phyloP scores from a whole-genome alignment of 2,113 vertebrate genomes.

The Pomatorhinus ruficollis region DNA sequence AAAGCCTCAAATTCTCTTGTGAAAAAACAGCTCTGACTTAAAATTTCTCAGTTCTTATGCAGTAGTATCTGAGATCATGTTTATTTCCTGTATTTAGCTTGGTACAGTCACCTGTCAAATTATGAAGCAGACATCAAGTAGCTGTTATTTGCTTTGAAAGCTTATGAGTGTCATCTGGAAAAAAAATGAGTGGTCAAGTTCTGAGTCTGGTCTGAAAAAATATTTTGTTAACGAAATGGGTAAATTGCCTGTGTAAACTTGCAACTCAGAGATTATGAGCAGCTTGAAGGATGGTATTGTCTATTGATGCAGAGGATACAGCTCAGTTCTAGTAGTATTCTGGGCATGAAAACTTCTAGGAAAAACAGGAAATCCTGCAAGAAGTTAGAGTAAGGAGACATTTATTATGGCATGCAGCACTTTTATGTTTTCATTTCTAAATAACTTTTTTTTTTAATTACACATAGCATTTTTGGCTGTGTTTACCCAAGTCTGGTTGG shows the following conservation, averaged over 20 bases:
- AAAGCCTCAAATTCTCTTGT: neutral
- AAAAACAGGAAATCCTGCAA: constrained; percentile 62
- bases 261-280: neutral
- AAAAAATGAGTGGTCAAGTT: neutral
- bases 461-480: neutral
- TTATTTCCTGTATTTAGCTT: constrained; percentile 32
- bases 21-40: neutral
- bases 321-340: constrained; percentile 9
- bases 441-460: neutral
- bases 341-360: constrained; percentile 42
- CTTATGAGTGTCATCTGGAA: neutral
- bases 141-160: constrained; percentile 40
- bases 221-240: constrained; percentile 62
- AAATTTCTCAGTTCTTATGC: neutral
- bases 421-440: constrained; percentile 34
- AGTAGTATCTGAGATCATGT: neutral
- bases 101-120: constrained; percentile 22
- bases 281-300: constrained; percentile 52
- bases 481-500: constrained; percentile 14
- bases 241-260: constrained; percentile 36
- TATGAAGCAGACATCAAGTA: constrained; percentile 1
- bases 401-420: constrained; percentile 12
- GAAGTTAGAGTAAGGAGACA: neutral
- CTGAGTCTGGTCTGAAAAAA: constrained; percentile 56
- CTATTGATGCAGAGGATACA: constrained; percentile 46